Evolutionary conservation across 2,797 vertebrate genomes (phyloP), one percentile per base, ranked within the genome.

Genomic region (Pampus argenteus): DNA sequence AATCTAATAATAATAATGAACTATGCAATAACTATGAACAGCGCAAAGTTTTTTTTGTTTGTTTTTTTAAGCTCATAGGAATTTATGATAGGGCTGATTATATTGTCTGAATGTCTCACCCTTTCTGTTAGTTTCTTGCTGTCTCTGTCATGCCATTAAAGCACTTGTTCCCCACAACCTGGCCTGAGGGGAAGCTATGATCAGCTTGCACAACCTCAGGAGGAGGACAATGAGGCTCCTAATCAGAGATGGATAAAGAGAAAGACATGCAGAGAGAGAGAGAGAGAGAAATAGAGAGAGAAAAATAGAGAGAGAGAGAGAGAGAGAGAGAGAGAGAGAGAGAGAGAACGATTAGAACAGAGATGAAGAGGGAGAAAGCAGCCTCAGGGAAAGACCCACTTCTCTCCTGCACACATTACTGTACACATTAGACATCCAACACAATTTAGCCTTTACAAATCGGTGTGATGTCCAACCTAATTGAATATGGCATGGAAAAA

Each of bases 361-460:
- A 64, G 49, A 48, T 5, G 13, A 34, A 38, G 55, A n/a, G 49
- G 23, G 50, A 59, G 72, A 74, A 48, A 51, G 56, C 66, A 68
- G 74, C 86, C 87, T 78, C 57, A 18, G 83, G 85, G 78, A 81
- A 83, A 85, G 51, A 71, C 49, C 65, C 74, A 75, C 76, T 84
- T 78, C 55, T 85, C 40, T 73, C 31, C 64, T 84, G 68, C 63
- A 71, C 71, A 81, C 74, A 65, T 69, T 71, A 66, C 40, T 44
- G 40, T 18, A 44, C 55, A 67, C 68, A 60, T 81, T 65, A 71
- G 36, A 74, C 52, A 61, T 71, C 64, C 54, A 66, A 70, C 69
- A 74, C 58, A 77, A 42, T 59, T 45, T 59, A 63, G 63, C 71
- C 71, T 55, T 74, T 74, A 61, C 61, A 79, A 82, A 84, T 86